Base-by-base conservation (phyloP, 1,140 invertebrate genomes). In the Papilio polyxenes region DNA sequence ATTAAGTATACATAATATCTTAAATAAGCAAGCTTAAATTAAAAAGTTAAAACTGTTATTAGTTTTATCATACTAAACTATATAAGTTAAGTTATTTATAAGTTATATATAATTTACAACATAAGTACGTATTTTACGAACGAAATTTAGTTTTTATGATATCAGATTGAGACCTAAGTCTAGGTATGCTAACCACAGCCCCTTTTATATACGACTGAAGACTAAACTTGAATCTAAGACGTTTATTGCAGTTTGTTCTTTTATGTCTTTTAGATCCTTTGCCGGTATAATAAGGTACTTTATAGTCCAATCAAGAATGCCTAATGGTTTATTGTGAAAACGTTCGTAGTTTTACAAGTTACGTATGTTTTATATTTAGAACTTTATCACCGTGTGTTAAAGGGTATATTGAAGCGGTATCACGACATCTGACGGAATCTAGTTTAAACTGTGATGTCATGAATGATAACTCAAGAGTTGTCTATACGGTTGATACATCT, bases 381-480 rank as follows among this genome's bases (percentile, higher is more conserved):
- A 75, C 74, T 76, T 76, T 76, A 76, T 48, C 4, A 76, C 48
- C 2, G 10, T 49, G 74, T 49, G 17, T 51, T 76, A 76, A n/a
- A 51, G 48, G 44, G 17, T 76, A 51, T 10, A 76, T 76, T 17
- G 17, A 49, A 44, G 0, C 31, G 7, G 20, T 44, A 48, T n/a
- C 75, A 53, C 48, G 48, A n/a, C 75, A 48, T 76, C n/a, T 48
- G 17, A 11, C 75, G 75, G n/a, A 76, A 53, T 76, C 72, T 74
- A 37, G 31, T 76, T 76, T 48, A 76, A 76, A 51, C 75, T 76
- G 75, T 75, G 74, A 75, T 75, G 40, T 75, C 74, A 76, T 23
- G 40, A 40, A 76, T 75, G 11, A 51, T 48, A 76, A 76, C 20
- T 76, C 75, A 51, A 76, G 75, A 40, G 72, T 48, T n/a, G 40